Conservation (phyloP, 2,797 vertebrate genomes). For the Pelochelys cantorii region DNA sequence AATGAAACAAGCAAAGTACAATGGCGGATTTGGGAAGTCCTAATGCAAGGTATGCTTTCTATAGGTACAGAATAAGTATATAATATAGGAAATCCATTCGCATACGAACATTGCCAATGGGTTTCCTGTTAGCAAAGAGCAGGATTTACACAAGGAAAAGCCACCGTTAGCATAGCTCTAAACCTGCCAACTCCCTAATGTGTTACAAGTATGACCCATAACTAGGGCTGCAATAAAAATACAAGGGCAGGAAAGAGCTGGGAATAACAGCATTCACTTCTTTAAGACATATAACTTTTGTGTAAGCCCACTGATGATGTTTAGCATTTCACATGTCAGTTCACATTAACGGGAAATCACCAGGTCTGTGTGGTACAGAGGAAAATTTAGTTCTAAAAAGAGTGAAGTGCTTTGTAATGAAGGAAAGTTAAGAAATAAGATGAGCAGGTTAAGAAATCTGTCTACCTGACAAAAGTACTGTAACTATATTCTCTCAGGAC, state of each 20-base stretch:
- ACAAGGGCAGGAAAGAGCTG: neutral
- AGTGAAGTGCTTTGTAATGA: conserved; percentile 17
- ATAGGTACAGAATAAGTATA: neutral
- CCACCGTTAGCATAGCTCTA: neutral
- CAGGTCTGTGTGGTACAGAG: conserved; percentile 34
- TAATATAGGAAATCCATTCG: neutral
- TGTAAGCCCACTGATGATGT: conserved; percentile 6
- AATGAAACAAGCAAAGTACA: neutral
- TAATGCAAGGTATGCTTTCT: neutral
- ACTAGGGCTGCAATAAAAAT: neutral
- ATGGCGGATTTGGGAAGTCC: neutral
- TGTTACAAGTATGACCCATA: neutral
- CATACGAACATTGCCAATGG: neutral
- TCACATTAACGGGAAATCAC: conserved; percentile 58
- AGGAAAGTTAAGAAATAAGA: neutral
- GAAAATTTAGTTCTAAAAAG: conserved; percentile 25
- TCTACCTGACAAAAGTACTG: conserved; percentile 22
- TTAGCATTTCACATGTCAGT: neutral
- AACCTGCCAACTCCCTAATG: neutral
- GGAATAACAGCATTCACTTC: conserved; percentile 27
- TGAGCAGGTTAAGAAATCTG: neutral
- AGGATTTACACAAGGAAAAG: conserved; percentile 5
- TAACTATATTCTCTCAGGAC: conserved; percentile 35
- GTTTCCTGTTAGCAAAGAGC: neutral
- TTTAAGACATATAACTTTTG: conserved; percentile 39